Conservation (phyloP, 2,113 vertebrate genomes). For the Carollia perspicillata region DNA sequence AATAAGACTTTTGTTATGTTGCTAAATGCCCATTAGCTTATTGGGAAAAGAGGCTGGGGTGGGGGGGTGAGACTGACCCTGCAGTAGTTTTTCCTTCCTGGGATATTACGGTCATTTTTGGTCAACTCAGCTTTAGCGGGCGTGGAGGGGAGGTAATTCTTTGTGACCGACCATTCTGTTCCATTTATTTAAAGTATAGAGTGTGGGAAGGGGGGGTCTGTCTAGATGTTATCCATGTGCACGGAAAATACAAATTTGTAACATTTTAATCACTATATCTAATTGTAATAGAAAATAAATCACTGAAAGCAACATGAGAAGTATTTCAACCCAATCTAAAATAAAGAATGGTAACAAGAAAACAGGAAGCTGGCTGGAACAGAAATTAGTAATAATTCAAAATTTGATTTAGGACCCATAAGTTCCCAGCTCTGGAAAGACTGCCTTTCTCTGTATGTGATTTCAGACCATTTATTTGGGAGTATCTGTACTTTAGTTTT, state of each 20-base stretch:
- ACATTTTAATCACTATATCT: slow-evolving; percentile 54
- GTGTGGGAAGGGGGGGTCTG: not conserved
- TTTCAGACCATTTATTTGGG: not conserved
- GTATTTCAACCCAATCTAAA: slow-evolving; percentile 59
- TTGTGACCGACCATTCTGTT: not conserved
- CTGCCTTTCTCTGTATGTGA: not conserved
- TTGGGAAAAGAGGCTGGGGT: not conserved
- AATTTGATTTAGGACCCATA: slow-evolving; percentile 25
- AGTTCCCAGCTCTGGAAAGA: not conserved
- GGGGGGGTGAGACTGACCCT: rapidly evolving
- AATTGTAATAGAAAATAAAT: slow-evolving; percentile 65
- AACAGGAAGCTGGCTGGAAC: slow-evolving; percentile 69
- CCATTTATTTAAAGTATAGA: not conserved
- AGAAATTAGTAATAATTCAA: slow-evolving; percentile 64
- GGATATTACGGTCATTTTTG: slow-evolving; percentile 16
- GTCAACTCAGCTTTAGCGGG: not conserved
- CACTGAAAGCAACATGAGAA: slow-evolving; percentile 55
- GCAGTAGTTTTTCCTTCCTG: not conserved
- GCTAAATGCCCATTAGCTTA: not conserved
- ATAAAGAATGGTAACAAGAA: slow-evolving; percentile 64
- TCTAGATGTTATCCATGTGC: slow-evolving; percentile 34
- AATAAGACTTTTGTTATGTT: slow-evolving; percentile 15
- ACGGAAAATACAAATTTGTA: slow-evolving; percentile 24
- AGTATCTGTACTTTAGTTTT: slow-evolving; percentile 2
- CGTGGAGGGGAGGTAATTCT: not conserved